Evolutionary conservation across 1,140 invertebrate genomes (phyloP), one percentile per base, ranked within the genome.

Genomic region (Meteorus sp.): DNA sequence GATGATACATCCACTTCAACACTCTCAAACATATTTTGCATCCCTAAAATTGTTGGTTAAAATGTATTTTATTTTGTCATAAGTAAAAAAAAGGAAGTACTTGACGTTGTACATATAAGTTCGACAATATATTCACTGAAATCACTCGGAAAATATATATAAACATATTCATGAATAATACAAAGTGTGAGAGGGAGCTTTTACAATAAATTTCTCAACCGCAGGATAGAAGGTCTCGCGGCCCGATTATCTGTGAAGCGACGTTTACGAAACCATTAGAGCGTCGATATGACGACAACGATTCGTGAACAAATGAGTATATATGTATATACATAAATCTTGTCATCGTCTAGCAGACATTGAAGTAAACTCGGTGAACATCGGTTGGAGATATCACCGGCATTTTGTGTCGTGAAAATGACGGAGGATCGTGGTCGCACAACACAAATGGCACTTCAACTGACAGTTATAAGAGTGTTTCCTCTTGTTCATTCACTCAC

Each of bases 211-310:
- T 45, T 45, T 17, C 33, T 22, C 47, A 50, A 50, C 47, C 47
- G 13, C 47, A 33, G 19, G 43, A 45, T 45, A n/a, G 6, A 50
- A 50, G 47, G 47, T 50, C 47, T 31, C 20, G 9, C 33, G 11
- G 51, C 27, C 51, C 37, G 51, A 54, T 54, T 54, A 41, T 41
- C n/a, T n/a, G 8, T 19, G n/a, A 35, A 39, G 51, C 33, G 33
- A 54, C 51, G 37, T 54, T 54, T 54, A 39, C 33, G 37, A 27
- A 43, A 43, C 51, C 51, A 54, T 54, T 54, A 54, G 35, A 23
- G 33, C 15, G 7, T 25, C 17, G 29, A 7, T 8, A 25, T 8
- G 15, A 31, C 47, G 27, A 31, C 9, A 11, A 27, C 11, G 25
- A 50, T 8, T 5, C 15, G 39, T 8, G 39, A 7, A 19, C 39